phyloP scores from a whole-genome alignment of 2,113 vertebrate species.

The Myrmecobius fasciatus region DNA sequence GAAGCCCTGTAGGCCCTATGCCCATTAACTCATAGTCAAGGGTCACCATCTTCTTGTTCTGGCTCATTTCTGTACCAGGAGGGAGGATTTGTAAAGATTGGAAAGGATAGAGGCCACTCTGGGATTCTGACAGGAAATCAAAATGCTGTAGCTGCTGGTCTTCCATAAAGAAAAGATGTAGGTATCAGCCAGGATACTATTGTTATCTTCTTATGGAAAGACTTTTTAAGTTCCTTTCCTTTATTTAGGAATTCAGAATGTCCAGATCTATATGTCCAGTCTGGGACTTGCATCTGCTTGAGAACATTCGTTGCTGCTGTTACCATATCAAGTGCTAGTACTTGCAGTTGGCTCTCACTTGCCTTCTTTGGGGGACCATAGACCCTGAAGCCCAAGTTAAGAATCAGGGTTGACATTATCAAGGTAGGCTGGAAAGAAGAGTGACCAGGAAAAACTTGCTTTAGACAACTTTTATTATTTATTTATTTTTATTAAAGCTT shows the following conservation, averaged over 20 bases:
- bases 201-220: not conserved
- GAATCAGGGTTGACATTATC: constrained; percentile 81
- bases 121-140: constrained; percentile 11
- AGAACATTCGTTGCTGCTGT: constrained; percentile 66
- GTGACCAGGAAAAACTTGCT: not conserved
- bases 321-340: constrained; percentile 69
- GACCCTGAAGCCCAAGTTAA: constrained; percentile 75
- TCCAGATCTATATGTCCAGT: accelerated
- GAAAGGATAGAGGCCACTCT: not conserved
- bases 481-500: no score
- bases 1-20: constrained; percentile 83
- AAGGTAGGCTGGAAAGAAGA: not conserved
- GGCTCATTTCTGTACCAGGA: not conserved
- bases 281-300: constrained; percentile 60
- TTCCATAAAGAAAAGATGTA: not conserved
- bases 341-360: constrained; percentile 31
- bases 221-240: not conserved
- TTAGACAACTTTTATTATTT: no score
- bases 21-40: constrained; percentile 94
- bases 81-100: not conserved
- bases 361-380: not conserved
- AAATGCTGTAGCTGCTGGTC: not conserved
- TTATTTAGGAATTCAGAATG: not conserved
- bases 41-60: constrained; percentile 80
- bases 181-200: not conserved